Conservation (phyloP, 2,113 vertebrate species). For the Opisthocomus hoazin region DNA sequence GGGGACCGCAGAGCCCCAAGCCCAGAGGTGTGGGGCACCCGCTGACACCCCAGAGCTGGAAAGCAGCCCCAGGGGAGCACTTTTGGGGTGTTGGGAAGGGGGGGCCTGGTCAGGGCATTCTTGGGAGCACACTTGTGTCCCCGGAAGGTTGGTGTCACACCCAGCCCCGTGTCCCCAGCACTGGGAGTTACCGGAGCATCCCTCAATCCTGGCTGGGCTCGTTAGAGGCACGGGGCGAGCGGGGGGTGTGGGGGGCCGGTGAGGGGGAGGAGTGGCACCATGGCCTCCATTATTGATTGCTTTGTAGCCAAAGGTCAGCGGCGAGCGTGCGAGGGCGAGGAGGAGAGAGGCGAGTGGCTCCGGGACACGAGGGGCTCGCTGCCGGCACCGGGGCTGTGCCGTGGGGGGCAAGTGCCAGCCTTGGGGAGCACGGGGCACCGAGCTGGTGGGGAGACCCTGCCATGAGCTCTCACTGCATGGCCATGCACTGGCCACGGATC, state of each 20-base stretch:
- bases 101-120: neutral
- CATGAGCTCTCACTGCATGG: accelerated
- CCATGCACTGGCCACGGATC: neutral
- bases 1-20: neutral
- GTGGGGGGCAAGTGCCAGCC: neutral
- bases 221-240: neutral
- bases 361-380: accelerated
- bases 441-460: accelerated
- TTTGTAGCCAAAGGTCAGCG: conserved; percentile 11
- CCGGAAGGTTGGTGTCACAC: accelerated
- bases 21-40: neutral
- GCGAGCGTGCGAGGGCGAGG: neutral
- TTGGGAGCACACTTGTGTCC: neutral
- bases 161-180: accelerated
- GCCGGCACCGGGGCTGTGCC: neutral
- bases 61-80: neutral
- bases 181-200: neutral
- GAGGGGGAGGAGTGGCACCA: neutral
- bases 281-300: conserved; percentile 39
- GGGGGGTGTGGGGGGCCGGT: accelerated
- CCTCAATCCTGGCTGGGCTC: accelerated
- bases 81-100: neutral
- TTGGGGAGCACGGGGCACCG: accelerated
- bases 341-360: neutral
- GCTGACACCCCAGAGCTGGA: accelerated